Base-by-base conservation (phyloP, 1,140 invertebrate species). In the Lepidurus arcticus region DNA sequence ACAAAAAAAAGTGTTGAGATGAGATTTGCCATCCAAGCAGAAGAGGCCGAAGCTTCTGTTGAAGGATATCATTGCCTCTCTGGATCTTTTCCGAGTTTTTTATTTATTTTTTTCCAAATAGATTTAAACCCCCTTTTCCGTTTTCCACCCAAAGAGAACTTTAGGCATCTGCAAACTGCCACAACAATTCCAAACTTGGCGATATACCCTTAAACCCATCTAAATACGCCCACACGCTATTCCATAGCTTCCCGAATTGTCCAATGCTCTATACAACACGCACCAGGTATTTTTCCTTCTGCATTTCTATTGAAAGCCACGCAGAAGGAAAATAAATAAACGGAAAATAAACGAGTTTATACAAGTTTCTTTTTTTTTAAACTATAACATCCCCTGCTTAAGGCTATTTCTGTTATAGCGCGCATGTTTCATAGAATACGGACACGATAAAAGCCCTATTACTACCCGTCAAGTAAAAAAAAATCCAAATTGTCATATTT, bases 51-150 rank as follows among this genome's bases (percentile, higher is more conserved):
- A n/a, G 53, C 53, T 65, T 65, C 21, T 65, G 9, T 65, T 65
- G 53, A 65, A 65, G 53, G 21, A 65, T 65, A 65, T 65, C 53
- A 65, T 65, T 65, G 53, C 53, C 53, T 65, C 34, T 34, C 34
- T 3, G 2, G 34, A 34, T 65, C 53, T 7, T 7, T 9, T 65
- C n/a, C 8, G 34, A 34, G 21, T 65, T 65, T 53, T 65, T n/a
- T 65, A 13, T 65, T 21, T n/a, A 7, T 21, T 65, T 65, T 65
- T 65, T 47, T 10, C 5, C 16, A 16, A 47, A 21, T 7, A 16
- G 53, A 65, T 65, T 65, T 65, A 65, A 65, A 65, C 53, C 21
- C 53, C 9, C 21, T 9, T 16, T 65, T 1, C 0, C 21, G 13
- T 65, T 65, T 16, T 65, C 16, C 16, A 65, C 8, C 9, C 8